Base-by-base conservation (phyloP, 2,888 invertebrate species). In the Muscina levida region DNA sequence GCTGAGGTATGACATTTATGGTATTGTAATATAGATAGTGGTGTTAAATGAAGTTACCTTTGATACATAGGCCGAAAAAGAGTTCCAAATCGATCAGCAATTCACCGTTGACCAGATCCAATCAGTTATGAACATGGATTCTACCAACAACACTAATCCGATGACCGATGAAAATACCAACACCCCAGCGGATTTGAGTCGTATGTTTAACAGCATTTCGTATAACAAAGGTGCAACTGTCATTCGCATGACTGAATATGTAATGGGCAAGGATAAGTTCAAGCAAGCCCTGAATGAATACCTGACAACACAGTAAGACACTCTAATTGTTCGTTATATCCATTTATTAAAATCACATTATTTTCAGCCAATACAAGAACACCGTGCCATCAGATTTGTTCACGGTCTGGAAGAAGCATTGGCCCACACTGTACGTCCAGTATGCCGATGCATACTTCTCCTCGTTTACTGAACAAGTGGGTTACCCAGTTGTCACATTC, bases 41-140 rank as follows among this genome's bases (percentile, higher is more conserved):
- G n/a, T n/a, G n/a, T n/a, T n/a, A n/a, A n/a, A n/a, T n/a, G n/a
- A n/a, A n/a, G n/a, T n/a, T n/a, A n/a, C n/a, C n/a, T n/a, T n/a
- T n/a, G n/a, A n/a, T 4, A 17, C 19, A 1, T 15, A 94, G 94
- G 92, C 93, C n/a, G 93, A 93, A 84, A 90, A 89, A 0, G 87
- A 92, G 0, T 94, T 94, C 93, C 93, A 93, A 44, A 87, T 95
- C 75, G 92, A 92, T 24, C 92, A 93, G 6, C 95, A 95, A 85
- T 96, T 95, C 85, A 93, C 95, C 0, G 91, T 92, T 0, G 93
- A 94, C 74, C 94, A 95, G 86, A 84, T 95, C 0, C 96, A 96
- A 83, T 88, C 91, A 0, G 93, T 94, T 4, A 91, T 95, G 72
- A 89, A 90, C 0, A 87, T 88, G 79, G 96, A 95, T 85, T 92